Conservation (phyloP, 2,888 invertebrate species). For the Tinea trinotella region DNA sequence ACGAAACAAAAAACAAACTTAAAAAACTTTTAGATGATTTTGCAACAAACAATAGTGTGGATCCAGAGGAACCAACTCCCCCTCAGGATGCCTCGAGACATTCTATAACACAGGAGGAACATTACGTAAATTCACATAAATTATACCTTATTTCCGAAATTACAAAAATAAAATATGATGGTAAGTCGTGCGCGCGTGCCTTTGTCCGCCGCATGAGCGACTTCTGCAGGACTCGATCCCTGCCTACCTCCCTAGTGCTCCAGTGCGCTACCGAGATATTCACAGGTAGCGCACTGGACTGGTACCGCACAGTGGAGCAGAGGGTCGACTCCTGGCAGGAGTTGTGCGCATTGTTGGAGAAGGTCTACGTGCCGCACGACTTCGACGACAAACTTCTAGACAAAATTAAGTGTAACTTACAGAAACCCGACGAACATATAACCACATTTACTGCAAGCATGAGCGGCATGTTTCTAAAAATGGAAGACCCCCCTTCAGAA, state of each 20-base stretch:
- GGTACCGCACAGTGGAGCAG: background rate
- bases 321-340: background rate
- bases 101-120: too few species aligned
- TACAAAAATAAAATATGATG: too few species aligned
- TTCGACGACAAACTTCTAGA: background rate
- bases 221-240: too few species aligned
- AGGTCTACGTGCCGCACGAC: background rate
- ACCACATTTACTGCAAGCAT: constrained; percentile 23
- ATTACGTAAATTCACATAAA: too few species aligned
- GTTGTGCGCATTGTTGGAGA: background rate
- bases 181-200: too few species aligned
- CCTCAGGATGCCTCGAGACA: too few species aligned
- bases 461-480: constrained; percentile 25
- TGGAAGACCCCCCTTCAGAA: constrained; percentile 23
- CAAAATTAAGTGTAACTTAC: background rate
- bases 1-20: too few species aligned
- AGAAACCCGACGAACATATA: background rate
- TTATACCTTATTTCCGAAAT: too few species aligned
- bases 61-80: too few species aligned
- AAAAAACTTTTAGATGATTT: too few species aligned
- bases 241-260: background rate
- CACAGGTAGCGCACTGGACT: constrained; percentile 14
- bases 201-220: too few species aligned
- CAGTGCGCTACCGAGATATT: constrained; percentile 18
- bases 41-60: too few species aligned